phyloP scores from a whole-genome alignment of 1,140 invertebrate species.

The Drosophila virilis region DNA sequence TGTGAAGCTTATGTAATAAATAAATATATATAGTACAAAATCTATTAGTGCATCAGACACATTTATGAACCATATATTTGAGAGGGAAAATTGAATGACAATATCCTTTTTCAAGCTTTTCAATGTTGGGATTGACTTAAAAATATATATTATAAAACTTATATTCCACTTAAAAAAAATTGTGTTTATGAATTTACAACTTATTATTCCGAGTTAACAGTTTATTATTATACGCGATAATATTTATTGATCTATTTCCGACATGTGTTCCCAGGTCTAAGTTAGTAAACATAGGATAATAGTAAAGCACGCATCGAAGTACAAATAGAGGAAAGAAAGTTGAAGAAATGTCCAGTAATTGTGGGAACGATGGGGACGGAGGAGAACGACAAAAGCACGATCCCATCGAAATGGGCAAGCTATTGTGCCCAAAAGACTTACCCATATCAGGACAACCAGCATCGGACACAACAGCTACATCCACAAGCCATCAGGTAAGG shows the following conservation, averaged over 20 bases:
- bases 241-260: background rate
- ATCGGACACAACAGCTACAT: conserved; percentile 18
- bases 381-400: conserved; percentile 52
- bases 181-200: background rate
- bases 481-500: conserved; percentile 55
- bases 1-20: conserved; percentile 5
- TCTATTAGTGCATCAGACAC: background rate
- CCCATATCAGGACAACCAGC: conserved; percentile 12
- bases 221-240: background rate
- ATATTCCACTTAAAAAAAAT: background rate
- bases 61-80: background rate
- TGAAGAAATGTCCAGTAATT: conserved; percentile 57
- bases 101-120: conserved; percentile 5
- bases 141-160: background rate
- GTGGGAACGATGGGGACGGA: conserved; percentile 61
- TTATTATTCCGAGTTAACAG: background rate
- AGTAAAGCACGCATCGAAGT: background rate
- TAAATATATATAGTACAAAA: background rate
- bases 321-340: background rate
- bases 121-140: background rate
- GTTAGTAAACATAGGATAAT: conserved; percentile 1
- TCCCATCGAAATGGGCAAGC: conserved; percentile 58
- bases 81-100: background rate
- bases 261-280: conserved; percentile 17
- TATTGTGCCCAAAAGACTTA: conserved; percentile 52